Evolutionary conservation across 1,140 invertebrate species (phyloP), one percentile per base, ranked within the genome.

Genomic region (Eciton burchellii): DNA sequence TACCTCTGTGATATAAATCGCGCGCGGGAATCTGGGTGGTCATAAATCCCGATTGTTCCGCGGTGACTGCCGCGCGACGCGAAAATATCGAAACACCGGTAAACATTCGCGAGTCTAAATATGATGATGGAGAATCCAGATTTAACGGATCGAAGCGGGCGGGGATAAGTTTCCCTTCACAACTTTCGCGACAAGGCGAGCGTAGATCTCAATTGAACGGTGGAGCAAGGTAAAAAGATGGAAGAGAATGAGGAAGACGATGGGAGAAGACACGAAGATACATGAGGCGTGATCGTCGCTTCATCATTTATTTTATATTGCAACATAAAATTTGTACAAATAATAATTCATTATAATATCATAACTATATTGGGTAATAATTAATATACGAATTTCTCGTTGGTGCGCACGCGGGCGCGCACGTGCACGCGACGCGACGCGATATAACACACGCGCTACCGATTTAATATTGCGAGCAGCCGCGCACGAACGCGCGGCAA

Each of bases 311-410:
- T 93, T 93, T 93, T 86, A 92, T 93, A 94, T 93, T 93, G 93
- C 92, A 94, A 94, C 93, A 92, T 93, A 93, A 94, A 93, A 93
- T 94, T 94, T 94, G 92, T 94, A 94, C 92, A 94, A 92, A 93
- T 94, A 92, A 93, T 93, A 93, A 91, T 91, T 85, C 86, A 85
- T 84, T 88, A 89, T 91, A 87, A 89, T 90, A 79, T 87, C 65
- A 68, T 89, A 89, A 89, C 81, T 87, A 84, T 89, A 83, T 87
- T 89, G 76, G 87, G 65, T 90, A 90, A 90, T 92, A 90, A 87
- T 89, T 87, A 90, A 86, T 89, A 89, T 88, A 89, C 74, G 81
- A 79, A 86, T 82, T 85, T 76, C 29, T 35, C 35, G 49, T 60
- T 65, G 60, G 73, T 73, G 85, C 65, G 45, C 77, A 63, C 60